Percentiles rank a stretch among this genome's conserved stretches.
Evolutionary conservation across 2,888 invertebrate species (phyloP).

Genomic region (Philhelius pedissequus): DNA sequence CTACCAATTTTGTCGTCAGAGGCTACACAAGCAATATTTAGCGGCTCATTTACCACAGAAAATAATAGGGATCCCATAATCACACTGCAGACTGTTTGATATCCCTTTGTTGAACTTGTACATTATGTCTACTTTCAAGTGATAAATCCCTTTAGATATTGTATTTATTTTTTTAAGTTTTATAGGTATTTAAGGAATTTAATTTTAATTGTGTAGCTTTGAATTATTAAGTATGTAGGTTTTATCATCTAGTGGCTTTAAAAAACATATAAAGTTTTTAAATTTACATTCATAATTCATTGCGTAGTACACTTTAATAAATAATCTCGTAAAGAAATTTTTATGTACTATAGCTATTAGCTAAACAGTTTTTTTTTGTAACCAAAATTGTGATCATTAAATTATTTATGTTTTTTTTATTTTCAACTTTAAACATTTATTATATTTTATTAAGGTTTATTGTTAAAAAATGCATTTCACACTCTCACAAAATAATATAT

Average conservation of each 20-base stretch:
- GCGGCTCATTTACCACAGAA: conserved; percentile 82
- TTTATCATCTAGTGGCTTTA: background rate
- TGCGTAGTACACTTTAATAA: too few species aligned
- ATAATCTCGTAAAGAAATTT: too few species aligned
- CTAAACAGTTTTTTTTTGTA: too few species aligned
- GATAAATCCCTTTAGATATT: conserved; percentile 15
- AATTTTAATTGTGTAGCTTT: background rate
- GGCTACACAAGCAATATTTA: conserved; percentile 88
- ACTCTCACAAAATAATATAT: conserved; percentile 25
- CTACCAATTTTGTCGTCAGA: conserved; percentile 92
- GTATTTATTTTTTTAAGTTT: conserved; percentile 37
- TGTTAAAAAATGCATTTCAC: conserved; percentile 28
- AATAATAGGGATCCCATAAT: conserved; percentile 69
- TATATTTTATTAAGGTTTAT: conserved; percentile 11
- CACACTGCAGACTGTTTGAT: background rate
- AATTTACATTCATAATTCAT: background rate
- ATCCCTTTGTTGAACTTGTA: conserved; percentile 28
- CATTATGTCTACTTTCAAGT: conserved; percentile 13
- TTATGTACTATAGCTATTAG: too few species aligned
- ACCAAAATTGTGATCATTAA: conserved; percentile 63
- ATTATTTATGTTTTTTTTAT: conserved; percentile 28
- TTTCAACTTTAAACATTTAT: conserved; percentile 12
- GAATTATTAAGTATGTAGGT: background rate
- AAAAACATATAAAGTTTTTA: background rate
- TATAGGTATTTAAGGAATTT: conserved; percentile 1